phyloP scores from a whole-genome alignment of 2,888 invertebrate species.

The Bellardia pandia region DNA sequence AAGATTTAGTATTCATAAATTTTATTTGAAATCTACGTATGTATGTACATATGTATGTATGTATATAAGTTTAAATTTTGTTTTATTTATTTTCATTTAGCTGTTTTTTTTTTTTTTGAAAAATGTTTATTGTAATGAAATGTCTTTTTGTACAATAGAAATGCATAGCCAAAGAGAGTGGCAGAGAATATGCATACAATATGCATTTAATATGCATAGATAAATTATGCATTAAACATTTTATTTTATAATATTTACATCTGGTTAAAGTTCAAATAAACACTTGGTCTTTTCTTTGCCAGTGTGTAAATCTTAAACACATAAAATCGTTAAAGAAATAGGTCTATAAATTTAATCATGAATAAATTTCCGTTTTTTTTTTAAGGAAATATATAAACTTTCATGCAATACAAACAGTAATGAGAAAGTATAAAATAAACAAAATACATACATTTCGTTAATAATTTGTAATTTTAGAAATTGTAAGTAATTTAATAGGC shows the following conservation, averaged over 20 bases:
- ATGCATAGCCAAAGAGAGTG: too few relatives aligned
- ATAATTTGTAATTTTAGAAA: conserved; percentile 44
- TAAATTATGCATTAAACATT: conserved; percentile 43
- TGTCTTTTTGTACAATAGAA: conserved; percentile 12
- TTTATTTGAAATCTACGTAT: conserved; percentile 51
- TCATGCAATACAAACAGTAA: background rate
- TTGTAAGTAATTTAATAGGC: too few relatives aligned
- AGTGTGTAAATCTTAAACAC: background rate
- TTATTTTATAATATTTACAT: conserved; percentile 56
- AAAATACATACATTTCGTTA: conserved; percentile 27
- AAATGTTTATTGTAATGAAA: conserved; percentile 48
- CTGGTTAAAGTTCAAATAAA: conserved; percentile 66
- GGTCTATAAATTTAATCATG: conserved; percentile 30
- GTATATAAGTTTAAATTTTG: background rate
- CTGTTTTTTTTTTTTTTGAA: conserved; percentile 28
- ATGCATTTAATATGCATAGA: conserved; percentile 62
- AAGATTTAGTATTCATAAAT: conserved; percentile 71
- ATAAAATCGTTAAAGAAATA: background rate
- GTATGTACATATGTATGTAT: background rate
- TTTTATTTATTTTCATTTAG: background rate
- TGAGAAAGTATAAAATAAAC: conserved; percentile 17
- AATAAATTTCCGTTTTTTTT: conserved; percentile 38
- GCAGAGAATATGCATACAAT: conserved; percentile 58
- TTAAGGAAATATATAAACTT: conserved; percentile 6
- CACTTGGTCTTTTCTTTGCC: conserved; percentile 9